phyloP scores from a whole-genome alignment of 2,797 vertebrate genomes.

The Oreortyx pictus region DNA sequence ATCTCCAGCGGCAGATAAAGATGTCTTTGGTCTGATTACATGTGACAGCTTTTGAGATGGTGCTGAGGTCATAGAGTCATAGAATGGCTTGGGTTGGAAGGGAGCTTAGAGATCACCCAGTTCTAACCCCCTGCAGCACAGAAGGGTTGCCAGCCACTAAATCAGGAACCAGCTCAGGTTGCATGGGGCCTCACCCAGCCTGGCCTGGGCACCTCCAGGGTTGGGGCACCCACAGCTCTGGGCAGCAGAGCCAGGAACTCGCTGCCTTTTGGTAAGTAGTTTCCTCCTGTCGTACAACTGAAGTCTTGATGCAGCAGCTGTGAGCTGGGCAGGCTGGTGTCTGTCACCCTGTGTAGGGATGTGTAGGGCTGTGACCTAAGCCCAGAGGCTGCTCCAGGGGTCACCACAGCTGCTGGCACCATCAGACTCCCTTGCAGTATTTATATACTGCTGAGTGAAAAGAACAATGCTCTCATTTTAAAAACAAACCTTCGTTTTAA shows the following conservation, averaged over 20 bases:
- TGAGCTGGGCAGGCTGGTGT: not conserved
- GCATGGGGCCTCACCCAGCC: no score
- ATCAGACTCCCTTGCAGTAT: not conserved
- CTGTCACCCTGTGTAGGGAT: not conserved
- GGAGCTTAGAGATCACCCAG: no score
- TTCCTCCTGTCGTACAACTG: no score
- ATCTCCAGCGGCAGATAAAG: no score
- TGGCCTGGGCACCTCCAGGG: no score
- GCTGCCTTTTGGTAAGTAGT: no score
- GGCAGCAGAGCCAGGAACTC: no score
- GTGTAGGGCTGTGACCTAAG: not conserved
- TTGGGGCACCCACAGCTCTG: no score
- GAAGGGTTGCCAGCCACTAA: no score
- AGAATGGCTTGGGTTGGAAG: no score
- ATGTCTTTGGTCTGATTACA: not conserved
- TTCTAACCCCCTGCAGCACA: no score
- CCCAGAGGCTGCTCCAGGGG: not conserved
- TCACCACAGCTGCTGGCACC: fast-evolving
- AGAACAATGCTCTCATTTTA: not conserved
- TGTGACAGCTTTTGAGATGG: not conserved
- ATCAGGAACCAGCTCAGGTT: no score
- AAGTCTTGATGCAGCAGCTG: not conserved
- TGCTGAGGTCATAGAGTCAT: not conserved
- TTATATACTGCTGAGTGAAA: not conserved
- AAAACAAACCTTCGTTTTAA: not conserved